These are phyloP conservation scores for Eupristina koningsbergeri DNA, from an alignment of 1,140 invertebrate species.

Conservation along the genomic window DNA sequence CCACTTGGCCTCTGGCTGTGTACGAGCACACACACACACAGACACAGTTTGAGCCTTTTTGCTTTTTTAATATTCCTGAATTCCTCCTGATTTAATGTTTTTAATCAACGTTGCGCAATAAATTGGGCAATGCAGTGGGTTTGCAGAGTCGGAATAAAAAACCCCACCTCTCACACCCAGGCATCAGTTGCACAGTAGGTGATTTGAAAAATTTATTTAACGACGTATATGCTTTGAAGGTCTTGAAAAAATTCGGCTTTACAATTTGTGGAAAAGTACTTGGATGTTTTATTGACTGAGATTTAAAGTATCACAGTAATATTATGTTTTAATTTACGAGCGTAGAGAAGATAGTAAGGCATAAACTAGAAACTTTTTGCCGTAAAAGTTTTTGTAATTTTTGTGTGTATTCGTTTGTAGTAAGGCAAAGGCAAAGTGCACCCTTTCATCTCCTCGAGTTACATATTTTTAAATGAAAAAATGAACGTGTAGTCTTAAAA, in stretches of 20 bases:
- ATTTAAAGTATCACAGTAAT: not conserved
- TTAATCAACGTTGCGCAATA: not conserved
- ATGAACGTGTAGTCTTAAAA: not conserved
- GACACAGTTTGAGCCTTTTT: not conserved
- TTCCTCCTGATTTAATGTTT: not conserved
- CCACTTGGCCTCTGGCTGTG: not conserved
- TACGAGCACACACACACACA: no score
- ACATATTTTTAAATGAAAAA: no score
- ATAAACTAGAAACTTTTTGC: not conserved
- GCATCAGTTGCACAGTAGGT: not conserved
- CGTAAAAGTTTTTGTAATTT: slow-evolving; percentile 6
- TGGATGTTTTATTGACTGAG: not conserved
- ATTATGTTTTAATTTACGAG: slow-evolving; percentile 3
- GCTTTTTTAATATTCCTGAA: not conserved
- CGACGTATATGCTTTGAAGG: no score
- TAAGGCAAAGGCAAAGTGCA: not conserved
- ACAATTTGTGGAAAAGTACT: not conserved
- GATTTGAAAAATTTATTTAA: not conserved
- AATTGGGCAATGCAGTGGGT: not conserved
- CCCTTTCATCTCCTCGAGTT: not conserved
- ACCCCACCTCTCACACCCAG: not conserved
- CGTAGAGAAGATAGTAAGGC: not conserved
- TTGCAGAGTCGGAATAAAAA: not conserved
- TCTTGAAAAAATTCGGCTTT: not conserved
- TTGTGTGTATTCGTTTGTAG: not conserved